phyloP scores from a whole-genome alignment of 1,140 invertebrate genomes.

The Eueides isabella region DNA sequence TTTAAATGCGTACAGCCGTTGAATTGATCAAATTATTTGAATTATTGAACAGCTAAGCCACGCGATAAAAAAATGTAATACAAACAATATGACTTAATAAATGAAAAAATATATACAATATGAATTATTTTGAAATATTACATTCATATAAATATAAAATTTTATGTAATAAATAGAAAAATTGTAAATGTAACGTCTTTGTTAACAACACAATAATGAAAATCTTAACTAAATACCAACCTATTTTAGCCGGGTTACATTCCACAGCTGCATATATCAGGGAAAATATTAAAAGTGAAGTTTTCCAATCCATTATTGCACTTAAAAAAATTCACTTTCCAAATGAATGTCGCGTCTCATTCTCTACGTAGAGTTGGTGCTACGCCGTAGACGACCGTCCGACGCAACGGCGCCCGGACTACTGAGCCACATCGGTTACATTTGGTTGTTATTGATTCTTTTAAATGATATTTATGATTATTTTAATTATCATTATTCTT shows the following conservation, averaged over 20 bases:
- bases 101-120: too few relatives aligned
- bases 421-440: constrained; percentile 61
- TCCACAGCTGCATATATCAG: constrained; percentile 38
- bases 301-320: constrained; percentile 61
- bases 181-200: constrained; percentile 26
- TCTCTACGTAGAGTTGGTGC: constrained; percentile 51
- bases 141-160: too few relatives aligned
- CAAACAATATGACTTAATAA: too few relatives aligned
- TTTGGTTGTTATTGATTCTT: constrained; percentile 76
- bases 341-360: constrained; percentile 41
- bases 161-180: background rate
- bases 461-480: constrained; percentile 78
- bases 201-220: constrained; percentile 21
- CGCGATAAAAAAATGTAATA: too few relatives aligned
- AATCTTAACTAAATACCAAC: constrained; percentile 52
- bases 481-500: constrained; percentile 57
- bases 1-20: background rate
- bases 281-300: constrained; percentile 38
- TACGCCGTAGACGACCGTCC: constrained; percentile 52
- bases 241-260: constrained; percentile 71
- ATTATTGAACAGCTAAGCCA: background rate
- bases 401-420: constrained; percentile 58
- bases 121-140: too few relatives aligned
- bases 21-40: too few relatives aligned
- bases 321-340: constrained; percentile 47